A percentile compares a stretch with the other conserved stretches of the same genome.
phyloP scores from a whole-genome alignment of 2,113 vertebrate species.

The Chrysochloris asiatica region DNA sequence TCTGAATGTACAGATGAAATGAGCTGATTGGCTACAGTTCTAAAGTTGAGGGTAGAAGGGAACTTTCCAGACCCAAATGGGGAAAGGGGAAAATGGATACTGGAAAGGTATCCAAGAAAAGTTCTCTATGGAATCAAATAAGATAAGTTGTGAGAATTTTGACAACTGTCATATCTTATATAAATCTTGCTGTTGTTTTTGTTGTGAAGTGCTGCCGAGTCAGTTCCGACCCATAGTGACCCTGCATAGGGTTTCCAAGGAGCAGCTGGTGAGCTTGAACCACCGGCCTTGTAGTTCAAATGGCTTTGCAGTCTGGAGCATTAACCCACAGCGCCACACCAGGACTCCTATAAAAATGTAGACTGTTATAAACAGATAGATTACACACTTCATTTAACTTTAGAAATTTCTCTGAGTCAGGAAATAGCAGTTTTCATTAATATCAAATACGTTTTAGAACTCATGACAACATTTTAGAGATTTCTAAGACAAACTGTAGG shows the following conservation, averaged over 20 bases:
- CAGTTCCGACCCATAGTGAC: no score
- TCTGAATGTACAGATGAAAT: neutral
- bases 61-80: neutral
- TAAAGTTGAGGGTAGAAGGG: neutral
- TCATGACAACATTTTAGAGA: neutral
- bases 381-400: neutral
- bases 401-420: slow-evolving; percentile 14
- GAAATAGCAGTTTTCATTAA: neutral
- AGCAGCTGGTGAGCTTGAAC: no score
- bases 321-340: no score
- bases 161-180: neutral
- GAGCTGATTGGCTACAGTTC: neutral
- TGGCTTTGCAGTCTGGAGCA: no score
- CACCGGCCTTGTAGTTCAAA: no score
- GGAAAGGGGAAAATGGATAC: neutral
- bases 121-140: neutral
- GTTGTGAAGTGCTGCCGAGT: no score
- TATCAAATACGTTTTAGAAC: neutral
- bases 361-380: neutral
- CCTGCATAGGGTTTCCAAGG: no score
- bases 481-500: neutral
- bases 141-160: neutral
- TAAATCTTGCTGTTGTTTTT: no score
- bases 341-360: no score
- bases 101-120: neutral